phyloP scores from a whole-genome alignment of 2,797 vertebrate genomes.

The Chelonia mydas region DNA sequence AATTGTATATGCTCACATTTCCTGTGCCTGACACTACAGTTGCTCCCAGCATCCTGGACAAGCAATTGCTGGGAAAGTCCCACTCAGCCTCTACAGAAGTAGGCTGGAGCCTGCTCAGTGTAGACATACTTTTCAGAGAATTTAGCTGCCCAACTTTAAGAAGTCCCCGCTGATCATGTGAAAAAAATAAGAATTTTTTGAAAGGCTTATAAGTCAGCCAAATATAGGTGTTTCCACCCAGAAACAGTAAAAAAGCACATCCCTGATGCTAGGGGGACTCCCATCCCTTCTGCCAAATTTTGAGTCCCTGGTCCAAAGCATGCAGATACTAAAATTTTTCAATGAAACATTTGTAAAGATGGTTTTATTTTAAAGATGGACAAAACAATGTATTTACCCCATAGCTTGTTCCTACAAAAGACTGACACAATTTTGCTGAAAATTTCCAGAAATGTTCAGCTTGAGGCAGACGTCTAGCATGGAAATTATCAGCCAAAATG shows the following conservation, averaged over 20 bases:
- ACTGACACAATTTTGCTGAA: not conserved
- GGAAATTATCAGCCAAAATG: not conserved
- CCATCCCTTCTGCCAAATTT: not conserved
- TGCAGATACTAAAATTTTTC: not conserved
- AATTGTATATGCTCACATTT: not conserved
- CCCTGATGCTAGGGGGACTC: not conserved
- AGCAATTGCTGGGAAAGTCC: not conserved
- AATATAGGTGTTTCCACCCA: not conserved
- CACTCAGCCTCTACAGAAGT: not conserved
- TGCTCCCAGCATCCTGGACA: not conserved
- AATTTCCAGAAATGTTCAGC: not conserved
- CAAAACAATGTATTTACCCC: not conserved
- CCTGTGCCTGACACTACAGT: not conserved
- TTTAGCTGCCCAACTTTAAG: not conserved
- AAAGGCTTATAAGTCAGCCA: no score
- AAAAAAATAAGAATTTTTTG: no score
- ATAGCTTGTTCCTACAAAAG: not conserved
- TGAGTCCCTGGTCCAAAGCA: not conserved
- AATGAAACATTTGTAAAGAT: not conserved
- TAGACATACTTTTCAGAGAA: not conserved
- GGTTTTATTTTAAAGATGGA: no score
- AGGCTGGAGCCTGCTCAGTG: not conserved
- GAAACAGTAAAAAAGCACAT: not conserved
- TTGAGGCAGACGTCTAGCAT: not conserved
- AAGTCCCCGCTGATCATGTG: not conserved